phyloP scores from a whole-genome alignment of 2,797 vertebrate genomes.

The Sebastes elongatus region DNA sequence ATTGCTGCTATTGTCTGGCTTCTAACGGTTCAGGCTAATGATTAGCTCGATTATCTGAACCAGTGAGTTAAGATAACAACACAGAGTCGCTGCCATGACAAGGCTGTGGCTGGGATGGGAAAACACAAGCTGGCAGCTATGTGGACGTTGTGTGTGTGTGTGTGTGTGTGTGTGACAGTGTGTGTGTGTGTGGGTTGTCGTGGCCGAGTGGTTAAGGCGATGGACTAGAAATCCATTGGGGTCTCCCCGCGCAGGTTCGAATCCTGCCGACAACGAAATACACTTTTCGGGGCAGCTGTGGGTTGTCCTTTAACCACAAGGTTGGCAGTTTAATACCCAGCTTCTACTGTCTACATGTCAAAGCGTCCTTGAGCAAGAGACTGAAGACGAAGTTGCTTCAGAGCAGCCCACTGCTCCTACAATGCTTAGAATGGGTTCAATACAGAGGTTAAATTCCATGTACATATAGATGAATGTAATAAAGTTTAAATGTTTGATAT shows the following conservation, averaged over 20 bases:
- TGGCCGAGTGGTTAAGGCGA: conserved; percentile 84
- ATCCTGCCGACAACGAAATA: conserved; percentile 75
- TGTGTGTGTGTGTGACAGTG: no score
- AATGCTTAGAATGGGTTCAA: no score
- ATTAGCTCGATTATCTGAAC: conserved; percentile 57
- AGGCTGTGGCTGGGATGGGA: not conserved
- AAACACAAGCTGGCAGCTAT: not conserved
- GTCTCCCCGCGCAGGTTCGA: conserved; percentile 81
- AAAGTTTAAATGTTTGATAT: not conserved
- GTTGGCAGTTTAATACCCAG: no score
- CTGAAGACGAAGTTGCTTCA: no score
- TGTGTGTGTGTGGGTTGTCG: conserved; percentile 44
- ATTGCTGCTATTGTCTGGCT: conserved; percentile 9
- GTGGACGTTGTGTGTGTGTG: no score
- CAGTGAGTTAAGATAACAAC: conserved; percentile 35
- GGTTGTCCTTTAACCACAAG: no score
- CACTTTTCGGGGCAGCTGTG: no score
- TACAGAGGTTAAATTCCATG: no score
- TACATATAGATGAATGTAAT: no score
- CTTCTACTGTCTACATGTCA: no score
- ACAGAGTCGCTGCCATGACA: not conserved
- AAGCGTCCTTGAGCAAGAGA: no score
- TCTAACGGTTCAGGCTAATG: conserved; percentile 49
- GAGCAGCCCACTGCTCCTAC: no score
- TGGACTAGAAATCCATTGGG: conserved; percentile 85